Conservation (phyloP, 2,888 invertebrate species). For the Craniophora ligustri region DNA sequence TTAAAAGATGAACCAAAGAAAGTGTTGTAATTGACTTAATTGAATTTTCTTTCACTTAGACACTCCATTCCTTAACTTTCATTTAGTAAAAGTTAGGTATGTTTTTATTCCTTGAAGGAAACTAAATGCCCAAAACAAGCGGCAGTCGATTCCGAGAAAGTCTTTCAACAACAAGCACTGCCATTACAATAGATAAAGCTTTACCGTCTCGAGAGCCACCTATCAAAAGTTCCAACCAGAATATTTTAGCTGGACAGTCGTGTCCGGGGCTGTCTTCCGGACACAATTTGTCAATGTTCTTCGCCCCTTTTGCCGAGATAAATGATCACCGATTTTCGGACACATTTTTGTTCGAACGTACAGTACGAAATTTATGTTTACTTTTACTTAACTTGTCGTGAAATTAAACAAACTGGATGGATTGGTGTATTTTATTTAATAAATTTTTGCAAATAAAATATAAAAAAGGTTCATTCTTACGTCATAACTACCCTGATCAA, state of each 20-base stretch:
- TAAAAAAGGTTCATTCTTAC: too few relatives aligned
- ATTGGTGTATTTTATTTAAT: too few relatives aligned
- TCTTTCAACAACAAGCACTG: not conserved
- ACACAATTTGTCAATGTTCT: slow-evolving; percentile 51
- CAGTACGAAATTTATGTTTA: not conserved
- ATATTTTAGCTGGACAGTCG: slow-evolving; percentile 26
- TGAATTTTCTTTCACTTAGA: too few relatives aligned
- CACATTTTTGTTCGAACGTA: slow-evolving; percentile 20
- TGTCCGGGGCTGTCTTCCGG: slow-evolving; percentile 30
- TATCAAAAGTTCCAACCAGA: slow-evolving; percentile 18
- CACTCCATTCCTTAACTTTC: too few relatives aligned
- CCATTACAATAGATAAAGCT: slow-evolving; percentile 2
- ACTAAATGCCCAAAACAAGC: not conserved
- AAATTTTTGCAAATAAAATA: too few relatives aligned
- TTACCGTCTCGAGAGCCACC: slow-evolving; percentile 24
- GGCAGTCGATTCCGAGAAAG: not conserved
- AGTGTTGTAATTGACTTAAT: too few relatives aligned
- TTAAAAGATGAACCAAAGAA: too few relatives aligned
- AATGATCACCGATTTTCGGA: slow-evolving; percentile 37
- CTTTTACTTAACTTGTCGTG: not conserved
- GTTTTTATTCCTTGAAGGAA: too few relatives aligned
- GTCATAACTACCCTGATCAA: too few relatives aligned
- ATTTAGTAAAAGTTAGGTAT: too few relatives aligned
- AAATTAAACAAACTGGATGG: not conserved
- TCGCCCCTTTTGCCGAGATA: slow-evolving; percentile 22